Base-by-base conservation (phyloP, 2,888 invertebrate species). In the Iselma pallidipennis region DNA sequence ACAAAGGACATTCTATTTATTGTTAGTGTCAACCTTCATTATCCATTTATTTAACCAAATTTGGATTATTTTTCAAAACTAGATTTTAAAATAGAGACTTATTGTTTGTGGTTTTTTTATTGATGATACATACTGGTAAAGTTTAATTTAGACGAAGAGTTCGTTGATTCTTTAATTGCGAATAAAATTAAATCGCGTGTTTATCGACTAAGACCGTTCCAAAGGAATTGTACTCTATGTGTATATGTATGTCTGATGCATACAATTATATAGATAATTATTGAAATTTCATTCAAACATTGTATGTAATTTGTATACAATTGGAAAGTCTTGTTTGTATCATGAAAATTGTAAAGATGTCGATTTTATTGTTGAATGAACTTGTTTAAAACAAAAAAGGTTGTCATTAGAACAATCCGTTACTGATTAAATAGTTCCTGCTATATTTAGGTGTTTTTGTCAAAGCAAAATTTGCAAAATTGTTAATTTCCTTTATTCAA, bases 151-250 rank as follows among this genome's bases (percentile, higher is more conserved):
- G 5, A n/a, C n/a, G 48, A 23, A 31, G 21, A 52, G 52, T 52
- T 52, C 52, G 52, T 52, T 52, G 52, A 52, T 52, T 52, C 31
- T 19, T 52, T 52, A 52, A 52, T 52, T 31, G 31, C 52, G 52
- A 52, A 52, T 52, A 52, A 52, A 52, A 52, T 52, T 52, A 52
- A 52, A 33, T 52, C 23, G n/a, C 16, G 7, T 52, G 26, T 28
- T 31, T 52, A 52, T 31, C 52, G 28, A 23, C 1, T 45, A 3
- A 21, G 21, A 45, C n/a, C 0, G 51, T 31, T 29, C 25, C 16
- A 12, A 26, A 51, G 29, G 28, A 21, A 31, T 51, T 25, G 14
- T 28, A 28, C 14, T 29, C 28, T 31, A 29, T 29, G n/a, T 21
- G 9, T n/a, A 45, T 21, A 45, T 45, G 48, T 14, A 25, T 25